These are phyloP conservation scores for Trisateles emortualis DNA, from an alignment of 2,888 invertebrate genomes.

Conservation along the genomic window DNA sequence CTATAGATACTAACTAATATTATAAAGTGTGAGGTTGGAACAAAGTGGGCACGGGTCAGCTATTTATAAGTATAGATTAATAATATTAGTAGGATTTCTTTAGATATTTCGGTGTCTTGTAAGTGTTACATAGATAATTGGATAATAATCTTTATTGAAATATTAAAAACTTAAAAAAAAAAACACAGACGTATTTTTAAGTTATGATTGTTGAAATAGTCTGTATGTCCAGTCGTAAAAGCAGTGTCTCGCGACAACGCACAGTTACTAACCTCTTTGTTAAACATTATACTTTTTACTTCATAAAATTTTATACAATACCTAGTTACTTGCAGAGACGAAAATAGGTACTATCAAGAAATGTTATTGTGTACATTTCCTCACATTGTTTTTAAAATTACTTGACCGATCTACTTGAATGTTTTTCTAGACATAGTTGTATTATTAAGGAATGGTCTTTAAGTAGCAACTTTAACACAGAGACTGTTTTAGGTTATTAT, in stretches of 20 bases:
- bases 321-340: neutral
- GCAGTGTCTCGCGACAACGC: neutral
- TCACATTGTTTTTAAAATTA: neutral
- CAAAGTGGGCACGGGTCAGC: too few relatives aligned
- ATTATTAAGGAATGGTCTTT: constrained; percentile 10
- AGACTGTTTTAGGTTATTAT: constrained; percentile 23
- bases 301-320: neutral
- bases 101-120: too few relatives aligned
- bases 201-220: neutral
- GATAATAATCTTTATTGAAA: too few relatives aligned
- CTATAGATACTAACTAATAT: too few relatives aligned
- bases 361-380: neutral
- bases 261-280: constrained; percentile 1
- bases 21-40: too few relatives aligned
- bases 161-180: too few relatives aligned
- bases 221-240: constrained; percentile 1
- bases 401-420: neutral
- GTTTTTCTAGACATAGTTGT: neutral
- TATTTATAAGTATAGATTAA: too few relatives aligned
- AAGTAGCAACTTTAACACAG: constrained; percentile 15
- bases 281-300: neutral
- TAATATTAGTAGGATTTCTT: too few relatives aligned
- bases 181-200: too few relatives aligned
- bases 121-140: too few relatives aligned
- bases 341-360: too few relatives aligned